Base-by-base conservation (phyloP, 1,140 invertebrate genomes). In the Platorchestia sp. region DNA sequence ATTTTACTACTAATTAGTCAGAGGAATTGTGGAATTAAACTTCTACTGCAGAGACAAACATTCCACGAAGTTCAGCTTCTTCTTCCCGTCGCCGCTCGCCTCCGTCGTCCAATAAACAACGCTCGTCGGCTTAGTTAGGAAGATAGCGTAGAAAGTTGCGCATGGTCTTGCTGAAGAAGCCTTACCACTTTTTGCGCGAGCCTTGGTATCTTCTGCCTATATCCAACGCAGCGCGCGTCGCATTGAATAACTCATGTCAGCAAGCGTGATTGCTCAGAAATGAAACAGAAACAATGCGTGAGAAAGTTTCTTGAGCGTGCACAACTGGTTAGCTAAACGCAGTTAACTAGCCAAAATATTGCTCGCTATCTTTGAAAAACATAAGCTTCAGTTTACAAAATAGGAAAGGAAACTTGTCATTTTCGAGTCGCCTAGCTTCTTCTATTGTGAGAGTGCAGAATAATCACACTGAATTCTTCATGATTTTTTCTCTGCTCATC, bases 141-240 rank as follows among this genome's bases (percentile, higher is more conserved):
- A 75, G 59, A 75, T 75, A 75, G 59, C 27, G 59, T 89, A 89
- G 87, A 89, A 89, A 89, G 87, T 42, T 89, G 27, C 41, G 87
- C 87, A 27, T 44, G 43, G 87, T 42, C 59, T 75, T 27, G 59
- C 5, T 41, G 43, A 43, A 89, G 87, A 89, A 6, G 87, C 87
- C 87, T 6, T 89, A 44, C 87, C 87, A 89, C 87, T 89, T 89
- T 89, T 89, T 89, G 87, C 43, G 36, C 22, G n/a, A 89, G 59
- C 59, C 5, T 5, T 14, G 87, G 41, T 16, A 89, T 89, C 87
- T 89, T 89, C 87, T 89, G 87, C 87, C n/a, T 42, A 44, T 41
- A 89, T 89, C 7, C 87, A 10, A 89, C n/a, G 41, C 41, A 14
- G 87, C 16, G 87, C 3, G 41, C n/a, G 41, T 89, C n/a, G 87